Conservation (phyloP, 2,888 invertebrate genomes). For the Rugalucina vietnamica region DNA sequence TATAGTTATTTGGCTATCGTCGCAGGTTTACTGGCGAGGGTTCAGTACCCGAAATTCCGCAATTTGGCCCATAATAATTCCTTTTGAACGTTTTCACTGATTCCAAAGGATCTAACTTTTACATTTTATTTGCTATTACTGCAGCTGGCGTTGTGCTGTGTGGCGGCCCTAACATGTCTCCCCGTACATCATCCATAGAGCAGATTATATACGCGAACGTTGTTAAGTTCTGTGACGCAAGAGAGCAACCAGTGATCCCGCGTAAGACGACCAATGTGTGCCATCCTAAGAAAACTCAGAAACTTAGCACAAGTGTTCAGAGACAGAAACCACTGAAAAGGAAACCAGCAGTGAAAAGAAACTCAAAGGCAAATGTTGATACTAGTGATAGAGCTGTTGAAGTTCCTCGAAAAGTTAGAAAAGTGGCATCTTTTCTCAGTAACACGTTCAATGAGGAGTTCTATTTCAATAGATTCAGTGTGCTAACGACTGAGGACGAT, state of each 20-base stretch:
- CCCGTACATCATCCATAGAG: too few relatives aligned
- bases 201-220: neutral
- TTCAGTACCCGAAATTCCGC: too few relatives aligned
- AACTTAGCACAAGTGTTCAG: neutral
- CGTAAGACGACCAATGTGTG: neutral
- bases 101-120: too few relatives aligned
- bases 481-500: neutral
- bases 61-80: too few relatives aligned
- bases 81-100: too few relatives aligned
- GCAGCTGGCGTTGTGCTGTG: too few relatives aligned
- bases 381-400: neutral
- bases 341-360: neutral
- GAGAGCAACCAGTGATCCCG: neutral
- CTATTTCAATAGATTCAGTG: neutral
- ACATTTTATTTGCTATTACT: too few relatives aligned
- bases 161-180: too few relatives aligned
- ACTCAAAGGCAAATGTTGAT: neutral
- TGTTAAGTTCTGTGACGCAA: neutral
- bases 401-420: neutral
- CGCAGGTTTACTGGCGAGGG: too few relatives aligned
- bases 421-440: neutral
- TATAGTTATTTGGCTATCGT: too few relatives aligned
- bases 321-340: neutral
- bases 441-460: neutral
- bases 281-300: neutral